Conservation (phyloP, 2,113 vertebrate species). For the Lathamus discolor region DNA sequence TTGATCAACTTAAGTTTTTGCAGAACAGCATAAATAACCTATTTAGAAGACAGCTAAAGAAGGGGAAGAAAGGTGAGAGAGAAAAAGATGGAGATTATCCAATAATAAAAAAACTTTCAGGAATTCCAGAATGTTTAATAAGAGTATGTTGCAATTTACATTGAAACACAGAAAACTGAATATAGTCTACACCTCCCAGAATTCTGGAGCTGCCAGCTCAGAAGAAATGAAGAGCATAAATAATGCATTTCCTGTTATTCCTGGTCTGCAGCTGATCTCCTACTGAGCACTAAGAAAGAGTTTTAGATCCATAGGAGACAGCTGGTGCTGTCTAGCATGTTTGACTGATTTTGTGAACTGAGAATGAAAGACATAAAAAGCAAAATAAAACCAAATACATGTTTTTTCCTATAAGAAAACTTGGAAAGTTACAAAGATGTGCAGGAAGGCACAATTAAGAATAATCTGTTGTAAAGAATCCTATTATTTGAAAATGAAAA, state of each 20-base stretch:
- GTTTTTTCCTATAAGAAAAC: conserved; percentile 9
- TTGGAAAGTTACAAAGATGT: background rate
- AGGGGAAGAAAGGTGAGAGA: background rate
- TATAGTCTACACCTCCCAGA: background rate
- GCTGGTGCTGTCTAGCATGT: conserved; percentile 39
- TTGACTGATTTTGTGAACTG: conserved; percentile 35
- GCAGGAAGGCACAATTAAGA: conserved; percentile 1
- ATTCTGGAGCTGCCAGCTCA: conserved; percentile 10
- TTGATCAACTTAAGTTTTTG: background rate
- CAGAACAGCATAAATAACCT: background rate
- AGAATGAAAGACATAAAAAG: background rate
- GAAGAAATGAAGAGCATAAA: conserved; percentile 37
- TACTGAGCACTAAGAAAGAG: conserved; percentile 19
- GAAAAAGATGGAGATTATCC: background rate
- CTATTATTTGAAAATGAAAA: background rate
- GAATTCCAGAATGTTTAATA: conserved; percentile 33
- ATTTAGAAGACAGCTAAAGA: background rate
- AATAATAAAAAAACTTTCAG: background rate
- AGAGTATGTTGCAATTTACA: background rate
- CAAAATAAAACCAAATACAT: background rate
- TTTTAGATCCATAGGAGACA: conserved; percentile 32
- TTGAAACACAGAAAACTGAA: background rate
- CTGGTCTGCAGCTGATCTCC: conserved; percentile 36
- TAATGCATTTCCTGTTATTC: conserved; percentile 50
- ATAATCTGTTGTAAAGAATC: background rate